These are phyloP conservation scores for Drosophila heteroneura DNA, from an alignment of 2,888 invertebrate genomes.

Conservation along the genomic window DNA sequence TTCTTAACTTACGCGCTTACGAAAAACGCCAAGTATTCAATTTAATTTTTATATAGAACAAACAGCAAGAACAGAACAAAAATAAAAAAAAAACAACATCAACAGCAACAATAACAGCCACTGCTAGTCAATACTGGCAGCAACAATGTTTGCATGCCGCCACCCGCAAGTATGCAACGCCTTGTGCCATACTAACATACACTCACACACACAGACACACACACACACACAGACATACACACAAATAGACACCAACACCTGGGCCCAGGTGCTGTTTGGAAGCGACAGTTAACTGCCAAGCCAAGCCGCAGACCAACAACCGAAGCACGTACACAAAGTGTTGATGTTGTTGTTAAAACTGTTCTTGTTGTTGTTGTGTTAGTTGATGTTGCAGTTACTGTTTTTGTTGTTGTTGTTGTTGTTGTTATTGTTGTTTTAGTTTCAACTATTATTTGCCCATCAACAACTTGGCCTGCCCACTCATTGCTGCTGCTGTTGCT, in stretches of 20 bases:
- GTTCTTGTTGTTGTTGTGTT: background rate
- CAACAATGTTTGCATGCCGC: conserved; percentile 53
- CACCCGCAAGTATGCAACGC: conserved; percentile 59
- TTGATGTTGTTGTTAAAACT: conserved; percentile 19
- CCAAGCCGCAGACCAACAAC: conserved; percentile 56
- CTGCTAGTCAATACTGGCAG: conserved; percentile 22
- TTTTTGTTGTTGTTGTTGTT: conserved; percentile 21
- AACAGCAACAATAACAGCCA: conserved; percentile 13
- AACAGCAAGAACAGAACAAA: conserved; percentile 19
- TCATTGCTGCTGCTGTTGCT: conserved; percentile 45
- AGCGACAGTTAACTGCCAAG: conserved; percentile 50
- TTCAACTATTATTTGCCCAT: conserved; percentile 78
- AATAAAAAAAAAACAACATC: background rate
- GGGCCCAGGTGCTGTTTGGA: conserved; percentile 37
- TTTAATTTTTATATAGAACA: conserved; percentile 46
- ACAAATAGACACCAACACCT: conserved; percentile 43
- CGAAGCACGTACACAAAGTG: conserved; percentile 66
- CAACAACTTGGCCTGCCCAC: conserved; percentile 74
- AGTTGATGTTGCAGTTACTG: background rate
- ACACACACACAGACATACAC: conserved; percentile 3
- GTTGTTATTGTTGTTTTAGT: conserved; percentile 52
- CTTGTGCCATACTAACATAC: conserved; percentile 40
- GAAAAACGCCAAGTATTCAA: conserved; percentile 36
- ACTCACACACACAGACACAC: conserved; percentile 1
- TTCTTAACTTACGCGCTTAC: conserved; percentile 38